phyloP scores from a whole-genome alignment of 53 echinoderm and acorn worm genomes.

The Henricia sp. region DNA sequence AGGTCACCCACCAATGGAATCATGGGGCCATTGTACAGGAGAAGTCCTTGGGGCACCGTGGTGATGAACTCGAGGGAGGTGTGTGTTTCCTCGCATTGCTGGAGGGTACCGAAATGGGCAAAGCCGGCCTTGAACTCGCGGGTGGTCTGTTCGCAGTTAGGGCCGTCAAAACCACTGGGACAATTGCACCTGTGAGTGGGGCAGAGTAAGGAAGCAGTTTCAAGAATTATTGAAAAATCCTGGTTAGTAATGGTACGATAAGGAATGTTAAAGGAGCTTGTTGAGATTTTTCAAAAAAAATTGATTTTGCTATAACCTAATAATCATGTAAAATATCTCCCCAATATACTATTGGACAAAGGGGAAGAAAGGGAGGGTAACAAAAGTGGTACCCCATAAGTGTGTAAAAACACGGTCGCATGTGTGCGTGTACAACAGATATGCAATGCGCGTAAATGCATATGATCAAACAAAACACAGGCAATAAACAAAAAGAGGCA shows the following conservation, averaged over 20 bases:
- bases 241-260: neutral
- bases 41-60: slow-evolving; percentile 61
- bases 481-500: too few relatives aligned
- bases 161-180: slow-evolving; percentile 75
- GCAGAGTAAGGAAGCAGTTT: neutral
- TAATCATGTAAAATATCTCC: neutral
- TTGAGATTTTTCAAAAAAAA: neutral
- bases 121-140: slow-evolving; percentile 84
- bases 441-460: too few relatives aligned
- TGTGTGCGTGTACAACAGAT: too few relatives aligned
- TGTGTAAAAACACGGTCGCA: too few relatives aligned
- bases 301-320: neutral
- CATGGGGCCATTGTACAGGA: slow-evolving; percentile 96
- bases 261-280: too few relatives aligned
- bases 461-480: too few relatives aligned
- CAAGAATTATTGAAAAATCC: neutral
- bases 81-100: slow-evolving; percentile 88
- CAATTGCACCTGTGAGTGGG: slow-evolving; percentile 74
- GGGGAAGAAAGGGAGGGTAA: too few relatives aligned
- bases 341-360: too few relatives aligned
- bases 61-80: slow-evolving; percentile 95
- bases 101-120: slow-evolving; percentile 78
- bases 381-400: too few relatives aligned
- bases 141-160: slow-evolving; percentile 91
- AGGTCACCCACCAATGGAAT: slow-evolving; percentile 42